A percentile compares a stretch with the other conserved stretches of the same genome.
These are phyloP conservation scores for Chloroceryle inda DNA, from an alignment of 2,797 vertebrate genomes.

Conservation along the genomic window DNA sequence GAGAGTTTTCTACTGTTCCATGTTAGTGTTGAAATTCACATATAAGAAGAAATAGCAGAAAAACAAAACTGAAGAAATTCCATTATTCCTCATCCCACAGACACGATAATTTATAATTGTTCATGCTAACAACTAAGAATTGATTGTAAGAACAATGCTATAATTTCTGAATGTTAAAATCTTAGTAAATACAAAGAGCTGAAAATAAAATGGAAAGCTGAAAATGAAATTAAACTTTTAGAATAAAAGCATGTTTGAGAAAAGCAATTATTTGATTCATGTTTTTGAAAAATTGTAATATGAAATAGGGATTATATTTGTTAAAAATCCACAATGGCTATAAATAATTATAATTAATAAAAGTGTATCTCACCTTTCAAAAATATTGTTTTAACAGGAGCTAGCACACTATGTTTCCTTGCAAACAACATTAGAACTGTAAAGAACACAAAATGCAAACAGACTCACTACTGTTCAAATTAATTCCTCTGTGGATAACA, in stretches of 20 bases:
- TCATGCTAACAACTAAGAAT: not conserved
- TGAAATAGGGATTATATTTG: not conserved
- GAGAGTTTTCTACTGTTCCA: not conserved
- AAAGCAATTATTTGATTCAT: not conserved
- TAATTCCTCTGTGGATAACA: not conserved
- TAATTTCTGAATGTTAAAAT: not conserved
- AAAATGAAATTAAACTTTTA: not conserved
- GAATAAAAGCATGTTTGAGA: not conserved
- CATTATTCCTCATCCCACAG: not conserved
- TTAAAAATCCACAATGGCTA: not conserved
- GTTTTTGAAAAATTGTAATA: not conserved
- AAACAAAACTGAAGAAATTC: not conserved
- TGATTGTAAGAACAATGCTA: not conserved
- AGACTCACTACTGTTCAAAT: not conserved
- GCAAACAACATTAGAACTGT: not conserved
- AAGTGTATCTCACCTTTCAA: not conserved
- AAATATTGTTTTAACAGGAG: not conserved
- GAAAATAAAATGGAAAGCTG: not conserved
- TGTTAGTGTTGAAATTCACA: not conserved
- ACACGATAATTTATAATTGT: not conserved
- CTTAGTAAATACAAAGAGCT: not conserved
- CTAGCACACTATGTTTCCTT: not conserved
- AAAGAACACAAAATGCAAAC: not conserved
- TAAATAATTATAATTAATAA: not conserved
- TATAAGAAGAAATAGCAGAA: not conserved